Evolutionary conservation across 2,888 invertebrate genomes (phyloP).

Genomic region (Achlya flavicornis): DNA sequence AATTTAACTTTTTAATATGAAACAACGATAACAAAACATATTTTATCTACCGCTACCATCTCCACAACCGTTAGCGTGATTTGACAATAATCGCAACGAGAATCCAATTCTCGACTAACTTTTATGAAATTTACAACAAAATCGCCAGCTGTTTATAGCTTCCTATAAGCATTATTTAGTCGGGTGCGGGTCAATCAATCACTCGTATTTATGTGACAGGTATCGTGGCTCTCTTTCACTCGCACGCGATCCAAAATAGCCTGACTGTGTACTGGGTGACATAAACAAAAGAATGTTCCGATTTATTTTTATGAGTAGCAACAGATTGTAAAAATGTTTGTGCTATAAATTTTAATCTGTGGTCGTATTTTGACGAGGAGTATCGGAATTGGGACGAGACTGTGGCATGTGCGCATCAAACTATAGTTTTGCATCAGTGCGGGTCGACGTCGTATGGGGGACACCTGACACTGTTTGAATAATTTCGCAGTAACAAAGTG

Average conservation of each 20-base stretch:
- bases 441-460: slow-evolving; percentile 52
- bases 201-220: slow-evolving; percentile 78
- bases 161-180: slow-evolving; percentile 70
- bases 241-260: slow-evolving; percentile 50
- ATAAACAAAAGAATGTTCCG: slow-evolving; percentile 51
- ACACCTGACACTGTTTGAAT: slow-evolving; percentile 77
- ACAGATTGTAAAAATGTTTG: slow-evolving; percentile 46
- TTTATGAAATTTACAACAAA: slow-evolving; percentile 50
- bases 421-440: slow-evolving; percentile 53
- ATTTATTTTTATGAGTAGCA: slow-evolving; percentile 41
- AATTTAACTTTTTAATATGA: slow-evolving; percentile 37
- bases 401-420: slow-evolving; percentile 48
- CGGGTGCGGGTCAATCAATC: slow-evolving; percentile 81
- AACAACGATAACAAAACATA: slow-evolving; percentile 33
- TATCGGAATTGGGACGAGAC: slow-evolving; percentile 41
- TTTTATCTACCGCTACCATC: slow-evolving; percentile 39
- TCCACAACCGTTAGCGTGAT: slow-evolving; percentile 49
- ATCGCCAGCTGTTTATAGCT: slow-evolving; percentile 78
- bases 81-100: slow-evolving; percentile 44
- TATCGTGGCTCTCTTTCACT: slow-evolving; percentile 62
- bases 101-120: slow-evolving; percentile 29
- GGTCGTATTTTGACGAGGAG: slow-evolving; percentile 36
- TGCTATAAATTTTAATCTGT: slow-evolving; percentile 44
- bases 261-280: slow-evolving; percentile 44
- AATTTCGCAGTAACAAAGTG: slow-evolving; percentile 71